phyloP scores from a whole-genome alignment of 2,888 invertebrate genomes.

The Nomada lathburiana region DNA sequence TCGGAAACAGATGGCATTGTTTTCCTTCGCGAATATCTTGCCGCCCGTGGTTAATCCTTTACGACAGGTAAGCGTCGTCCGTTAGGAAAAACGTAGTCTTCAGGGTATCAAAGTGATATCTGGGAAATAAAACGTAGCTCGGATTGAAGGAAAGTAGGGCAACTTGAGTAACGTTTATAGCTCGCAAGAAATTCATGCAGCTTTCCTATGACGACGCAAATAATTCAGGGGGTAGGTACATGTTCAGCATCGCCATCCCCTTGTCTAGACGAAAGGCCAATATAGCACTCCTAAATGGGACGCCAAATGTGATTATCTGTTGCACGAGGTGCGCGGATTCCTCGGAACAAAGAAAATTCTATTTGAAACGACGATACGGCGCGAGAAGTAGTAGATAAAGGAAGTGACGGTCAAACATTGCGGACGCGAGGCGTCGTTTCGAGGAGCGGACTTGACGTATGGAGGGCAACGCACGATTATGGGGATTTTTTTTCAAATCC shows the following conservation, averaged over 20 bases:
- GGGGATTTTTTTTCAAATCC: neutral
- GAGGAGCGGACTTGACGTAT: slow-evolving; percentile 21
- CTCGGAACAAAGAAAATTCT: slow-evolving; percentile 24
- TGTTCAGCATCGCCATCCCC: neutral
- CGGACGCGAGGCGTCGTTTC: slow-evolving; percentile 35
- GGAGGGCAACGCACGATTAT: slow-evolving; percentile 18
- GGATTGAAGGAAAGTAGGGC: too few species aligned
- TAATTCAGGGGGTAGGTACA: neutral
- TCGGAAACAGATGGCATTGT: slow-evolving; percentile 2
- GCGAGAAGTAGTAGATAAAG: slow-evolving; percentile 35
- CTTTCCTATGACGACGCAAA: neutral
- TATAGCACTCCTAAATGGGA: neutral
- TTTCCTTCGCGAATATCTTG: neutral
- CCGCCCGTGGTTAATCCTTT: neutral
- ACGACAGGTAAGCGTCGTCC: neutral
- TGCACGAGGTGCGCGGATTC: neutral
- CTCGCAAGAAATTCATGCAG: too few species aligned
- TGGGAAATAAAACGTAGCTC: too few species aligned
- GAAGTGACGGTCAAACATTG: slow-evolving; percentile 18
- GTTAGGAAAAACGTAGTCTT: too few species aligned
- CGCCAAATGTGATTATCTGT: neutral
- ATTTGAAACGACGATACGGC: slow-evolving; percentile 16
- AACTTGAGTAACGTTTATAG: too few species aligned
- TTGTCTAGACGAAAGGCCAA: neutral
- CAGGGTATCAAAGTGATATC: too few species aligned